Percentiles rank a stretch among this genome's conserved stretches.
phyloP scores from a whole-genome alignment of 1,140 invertebrate species.

The Pomacea maculata region DNA sequence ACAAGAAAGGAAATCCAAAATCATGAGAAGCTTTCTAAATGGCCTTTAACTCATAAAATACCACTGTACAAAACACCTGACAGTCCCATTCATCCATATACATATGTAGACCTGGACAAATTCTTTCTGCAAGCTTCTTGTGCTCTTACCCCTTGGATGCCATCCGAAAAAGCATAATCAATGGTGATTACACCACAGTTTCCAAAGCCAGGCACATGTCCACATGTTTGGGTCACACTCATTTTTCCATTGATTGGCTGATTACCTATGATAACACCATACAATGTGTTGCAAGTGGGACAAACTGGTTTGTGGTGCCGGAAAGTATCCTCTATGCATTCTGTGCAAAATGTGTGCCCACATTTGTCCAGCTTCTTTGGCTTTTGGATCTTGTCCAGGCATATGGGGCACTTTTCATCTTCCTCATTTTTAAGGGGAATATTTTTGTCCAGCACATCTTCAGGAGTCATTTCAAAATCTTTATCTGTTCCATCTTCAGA shows the following conservation, averaged over 20 bases:
- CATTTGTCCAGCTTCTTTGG: constrained; percentile 40
- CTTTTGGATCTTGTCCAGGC: constrained; percentile 24
- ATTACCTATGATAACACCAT: constrained; percentile 39
- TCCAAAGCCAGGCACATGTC: constrained; percentile 31
- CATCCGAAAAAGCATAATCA: constrained; percentile 36
- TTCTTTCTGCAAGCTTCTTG: too few relatives aligned
- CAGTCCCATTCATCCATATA: too few relatives aligned
- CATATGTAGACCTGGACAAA: too few relatives aligned
- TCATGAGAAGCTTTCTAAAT: too few relatives aligned
- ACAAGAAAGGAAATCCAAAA: too few relatives aligned
- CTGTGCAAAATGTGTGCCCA: constrained; percentile 35
- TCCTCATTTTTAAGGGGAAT: constrained; percentile 5
- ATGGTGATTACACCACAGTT: constrained; percentile 36
- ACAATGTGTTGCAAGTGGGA: constrained; percentile 41
- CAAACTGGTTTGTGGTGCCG: constrained; percentile 33
- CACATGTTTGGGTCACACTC: constrained; percentile 13
- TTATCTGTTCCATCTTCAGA: neutral
- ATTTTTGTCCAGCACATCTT: neutral
- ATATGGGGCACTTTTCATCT: constrained; percentile 33
- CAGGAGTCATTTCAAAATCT: neutral
- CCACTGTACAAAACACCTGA: too few relatives aligned
- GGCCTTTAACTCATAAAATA: too few relatives aligned
- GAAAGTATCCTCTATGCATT: constrained; percentile 37
- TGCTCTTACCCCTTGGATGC: constrained; percentile 36
- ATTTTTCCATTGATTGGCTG: constrained; percentile 40